Percentiles rank a stretch among this genome's conserved stretches.
These are phyloP conservation scores for Hippocampus kuda DNA, from an alignment of 2,797 vertebrate species.

Conservation along the genomic window DNA sequence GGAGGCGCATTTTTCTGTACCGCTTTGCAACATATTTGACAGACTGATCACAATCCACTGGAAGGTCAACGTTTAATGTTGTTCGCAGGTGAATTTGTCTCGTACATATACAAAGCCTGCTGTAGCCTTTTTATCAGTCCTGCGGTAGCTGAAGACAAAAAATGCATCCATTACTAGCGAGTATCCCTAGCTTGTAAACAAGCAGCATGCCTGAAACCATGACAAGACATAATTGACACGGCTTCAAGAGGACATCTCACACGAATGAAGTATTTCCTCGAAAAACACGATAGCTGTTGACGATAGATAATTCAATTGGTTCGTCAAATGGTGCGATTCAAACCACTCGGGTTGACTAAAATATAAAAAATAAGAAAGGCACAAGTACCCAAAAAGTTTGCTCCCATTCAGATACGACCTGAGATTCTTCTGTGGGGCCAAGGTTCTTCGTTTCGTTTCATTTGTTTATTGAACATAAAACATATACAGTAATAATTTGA, in stretches of 20 bases:
- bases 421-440: too few relatives aligned
- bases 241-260: conserved; percentile 39
- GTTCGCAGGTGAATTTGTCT: conserved; percentile 55
- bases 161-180: conserved; percentile 48
- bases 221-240: conserved; percentile 10
- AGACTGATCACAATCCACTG: conserved; percentile 24
- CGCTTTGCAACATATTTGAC: not conserved
- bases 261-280: conserved; percentile 23
- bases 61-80: conserved; percentile 34
- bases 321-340: too few relatives aligned
- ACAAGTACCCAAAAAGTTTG: too few relatives aligned
- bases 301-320: too few relatives aligned
- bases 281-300: conserved; percentile 2
- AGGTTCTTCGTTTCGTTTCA: too few relatives aligned
- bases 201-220: conserved; percentile 37
- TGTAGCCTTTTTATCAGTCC: conserved; percentile 41
- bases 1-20: not conserved
- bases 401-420: too few relatives aligned
- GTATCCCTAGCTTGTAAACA: conserved; percentile 53
- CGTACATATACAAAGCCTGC: conserved; percentile 59
- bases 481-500: too few relatives aligned
- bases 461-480: too few relatives aligned
- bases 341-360: too few relatives aligned
- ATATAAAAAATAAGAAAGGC: too few relatives aligned
- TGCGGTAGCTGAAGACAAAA: conserved; percentile 39